Percentiles rank a stretch among this genome's conserved stretches.
phyloP scores from a whole-genome alignment of 2,888 invertebrate species.

The Himalopsyche tibetana region DNA sequence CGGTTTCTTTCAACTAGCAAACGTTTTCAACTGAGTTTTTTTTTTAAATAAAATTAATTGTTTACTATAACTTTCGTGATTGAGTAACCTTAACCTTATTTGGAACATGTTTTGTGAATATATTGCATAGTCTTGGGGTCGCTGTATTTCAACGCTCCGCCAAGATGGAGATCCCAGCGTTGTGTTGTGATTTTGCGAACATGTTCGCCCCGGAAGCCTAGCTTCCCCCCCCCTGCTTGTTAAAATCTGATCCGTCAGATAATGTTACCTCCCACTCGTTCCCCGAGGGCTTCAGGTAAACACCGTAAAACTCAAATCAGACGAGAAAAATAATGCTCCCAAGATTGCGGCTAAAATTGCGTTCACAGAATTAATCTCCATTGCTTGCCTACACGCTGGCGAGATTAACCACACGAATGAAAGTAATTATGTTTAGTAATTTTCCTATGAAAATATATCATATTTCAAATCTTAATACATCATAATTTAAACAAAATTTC shows the following conservation, averaged over 20 bases:
- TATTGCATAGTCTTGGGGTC: not conserved
- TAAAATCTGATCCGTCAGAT: slow-evolving; percentile 45
- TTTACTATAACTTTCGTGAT: too few relatives aligned
- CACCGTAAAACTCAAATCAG: slow-evolving; percentile 34
- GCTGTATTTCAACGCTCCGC: not conserved
- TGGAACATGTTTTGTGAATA: too few relatives aligned
- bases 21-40: too few relatives aligned
- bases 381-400: not conserved
- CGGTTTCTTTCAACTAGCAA: too few relatives aligned
- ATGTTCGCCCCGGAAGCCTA: slow-evolving; percentile 51
- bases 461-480: too few relatives aligned
- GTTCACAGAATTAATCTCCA: not conserved
- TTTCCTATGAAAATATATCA: not conserved
- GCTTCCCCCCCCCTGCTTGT: slow-evolving; percentile 7
- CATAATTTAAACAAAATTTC: too few relatives aligned
- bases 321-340: slow-evolving; percentile 12
- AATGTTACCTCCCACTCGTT: slow-evolving; percentile 28
- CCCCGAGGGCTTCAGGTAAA: slow-evolving; percentile 45
- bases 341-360: slow-evolving; percentile 18
- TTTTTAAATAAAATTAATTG: too few relatives aligned
- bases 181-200: slow-evolving; percentile 50
- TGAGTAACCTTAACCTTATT: too few relatives aligned
- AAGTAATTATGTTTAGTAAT: not conserved
- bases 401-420: not conserved
- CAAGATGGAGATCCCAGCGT: slow-evolving; percentile 6